phyloP scores from a whole-genome alignment of 2,113 vertebrate genomes.

The Craseonycteris thonglongyai region DNA sequence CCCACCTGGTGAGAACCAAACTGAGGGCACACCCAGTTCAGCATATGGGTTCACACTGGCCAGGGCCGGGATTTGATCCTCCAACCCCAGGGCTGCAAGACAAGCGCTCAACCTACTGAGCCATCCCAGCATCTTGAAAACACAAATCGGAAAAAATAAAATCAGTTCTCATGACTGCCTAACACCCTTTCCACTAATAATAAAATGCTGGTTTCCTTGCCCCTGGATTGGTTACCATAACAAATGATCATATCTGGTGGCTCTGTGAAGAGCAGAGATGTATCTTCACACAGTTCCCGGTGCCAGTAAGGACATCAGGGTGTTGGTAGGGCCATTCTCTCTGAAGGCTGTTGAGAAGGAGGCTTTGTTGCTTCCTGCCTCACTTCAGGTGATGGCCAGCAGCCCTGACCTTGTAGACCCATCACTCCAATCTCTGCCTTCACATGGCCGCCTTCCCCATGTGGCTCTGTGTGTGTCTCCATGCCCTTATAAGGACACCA shows the following conservation, averaged over 20 bases:
- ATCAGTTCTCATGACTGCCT: not conserved
- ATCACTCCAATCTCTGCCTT: not conserved
- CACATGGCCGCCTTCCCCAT: not conserved
- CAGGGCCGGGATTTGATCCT: no score
- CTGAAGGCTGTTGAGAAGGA: not conserved
- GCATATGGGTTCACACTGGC: no score
- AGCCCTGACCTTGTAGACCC: rapidly evolving
- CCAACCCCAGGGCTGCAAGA: no score
- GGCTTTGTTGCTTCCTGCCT: not conserved
- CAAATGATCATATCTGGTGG: not conserved
- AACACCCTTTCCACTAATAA: not conserved
- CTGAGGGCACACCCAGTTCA: no score
- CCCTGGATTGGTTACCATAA: not conserved
- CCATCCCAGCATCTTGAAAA: no score
- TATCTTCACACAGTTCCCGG: not conserved
- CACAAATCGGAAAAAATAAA: not conserved
- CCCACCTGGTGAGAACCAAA: no score
- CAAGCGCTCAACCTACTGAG: no score
- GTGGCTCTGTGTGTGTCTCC: not conserved
- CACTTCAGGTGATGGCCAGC: not conserved
- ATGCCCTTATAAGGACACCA: not conserved
- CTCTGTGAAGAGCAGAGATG: not conserved
- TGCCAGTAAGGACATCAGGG: not conserved
- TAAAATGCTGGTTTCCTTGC: not conserved
- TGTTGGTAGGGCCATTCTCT: not conserved